Conservation (phyloP, 2,888 invertebrate species). For the Pyralis farinalis region DNA sequence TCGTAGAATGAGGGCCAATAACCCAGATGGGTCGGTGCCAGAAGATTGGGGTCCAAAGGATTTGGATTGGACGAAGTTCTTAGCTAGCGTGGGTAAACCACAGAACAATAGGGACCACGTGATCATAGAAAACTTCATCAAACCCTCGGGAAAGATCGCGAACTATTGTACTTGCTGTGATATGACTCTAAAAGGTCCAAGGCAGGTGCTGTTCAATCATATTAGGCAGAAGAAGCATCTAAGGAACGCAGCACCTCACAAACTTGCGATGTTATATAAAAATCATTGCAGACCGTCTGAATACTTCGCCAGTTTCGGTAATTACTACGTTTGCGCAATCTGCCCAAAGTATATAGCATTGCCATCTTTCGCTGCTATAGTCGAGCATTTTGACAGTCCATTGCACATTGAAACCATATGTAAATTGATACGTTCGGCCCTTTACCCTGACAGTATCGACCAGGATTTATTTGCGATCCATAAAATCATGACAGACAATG, state of each 20-base stretch:
- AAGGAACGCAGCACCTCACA: conserved; percentile 66
- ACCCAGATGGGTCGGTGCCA: conserved; percentile 54
- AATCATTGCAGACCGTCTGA: conserved; percentile 66
- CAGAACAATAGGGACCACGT: conserved; percentile 62
- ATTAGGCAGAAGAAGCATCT: conserved; percentile 73
- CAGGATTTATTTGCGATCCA: conserved; percentile 39
- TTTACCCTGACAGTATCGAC: conserved; percentile 44
- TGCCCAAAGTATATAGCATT: conserved; percentile 58
- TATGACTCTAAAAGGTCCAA: conserved; percentile 66
- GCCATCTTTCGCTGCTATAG: conserved; percentile 66
- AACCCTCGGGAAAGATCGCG: conserved; percentile 64
- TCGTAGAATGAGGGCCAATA: conserved; percentile 47
- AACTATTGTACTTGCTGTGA: conserved; percentile 70
- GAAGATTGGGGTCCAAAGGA: conserved; percentile 74
- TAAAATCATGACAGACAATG: conserved; percentile 34
- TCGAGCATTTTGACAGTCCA: conserved; percentile 63
- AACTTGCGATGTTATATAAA: conserved; percentile 56
- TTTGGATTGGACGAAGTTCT: conserved; percentile 67
- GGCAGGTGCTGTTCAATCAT: conserved; percentile 71
- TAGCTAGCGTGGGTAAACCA: conserved; percentile 67
- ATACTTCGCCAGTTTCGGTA: conserved; percentile 71
- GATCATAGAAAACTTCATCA: conserved; percentile 70
- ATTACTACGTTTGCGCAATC: conserved; percentile 62
- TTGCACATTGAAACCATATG: conserved; percentile 55
- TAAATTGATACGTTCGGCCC: conserved; percentile 50